Conservation (phyloP, 2,888 invertebrate species). For the Nemurella pictetii region DNA sequence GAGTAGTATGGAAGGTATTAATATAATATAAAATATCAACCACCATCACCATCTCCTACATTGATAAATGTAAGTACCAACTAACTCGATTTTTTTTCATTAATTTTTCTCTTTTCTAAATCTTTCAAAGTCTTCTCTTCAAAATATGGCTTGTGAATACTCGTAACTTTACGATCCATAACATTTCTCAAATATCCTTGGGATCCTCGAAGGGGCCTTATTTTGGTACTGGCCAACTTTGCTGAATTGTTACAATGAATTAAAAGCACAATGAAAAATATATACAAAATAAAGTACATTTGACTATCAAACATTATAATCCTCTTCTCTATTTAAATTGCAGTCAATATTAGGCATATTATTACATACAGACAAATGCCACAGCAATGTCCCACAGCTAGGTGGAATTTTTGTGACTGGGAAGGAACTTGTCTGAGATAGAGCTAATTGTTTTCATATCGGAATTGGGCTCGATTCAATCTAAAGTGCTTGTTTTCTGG, state of each 20-base stretch:
- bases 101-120: background rate
- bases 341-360: background rate
- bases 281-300: background rate
- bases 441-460: too few relatives aligned
- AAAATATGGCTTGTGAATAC: background rate
- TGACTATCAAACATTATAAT: background rate
- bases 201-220: background rate
- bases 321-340: background rate
- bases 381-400: background rate
- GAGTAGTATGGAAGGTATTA: background rate
- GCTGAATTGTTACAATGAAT: background rate
- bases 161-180: background rate
- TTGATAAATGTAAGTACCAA: background rate
- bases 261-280: background rate
- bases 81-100: background rate
- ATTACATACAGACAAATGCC: background rate
- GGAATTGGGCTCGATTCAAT: too few relatives aligned
- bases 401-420: too few relatives aligned
- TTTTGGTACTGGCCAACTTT: background rate
- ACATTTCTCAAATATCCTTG: background rate
- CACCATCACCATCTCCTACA: too few relatives aligned
- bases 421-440: too few relatives aligned
- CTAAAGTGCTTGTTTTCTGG: too few relatives aligned
- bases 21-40: too few relatives aligned
- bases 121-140: background rate